Evolutionary conservation across 2,888 invertebrate species (phyloP), one percentile per base, ranked within the genome.

Genomic region (Palloptera scutellata): DNA sequence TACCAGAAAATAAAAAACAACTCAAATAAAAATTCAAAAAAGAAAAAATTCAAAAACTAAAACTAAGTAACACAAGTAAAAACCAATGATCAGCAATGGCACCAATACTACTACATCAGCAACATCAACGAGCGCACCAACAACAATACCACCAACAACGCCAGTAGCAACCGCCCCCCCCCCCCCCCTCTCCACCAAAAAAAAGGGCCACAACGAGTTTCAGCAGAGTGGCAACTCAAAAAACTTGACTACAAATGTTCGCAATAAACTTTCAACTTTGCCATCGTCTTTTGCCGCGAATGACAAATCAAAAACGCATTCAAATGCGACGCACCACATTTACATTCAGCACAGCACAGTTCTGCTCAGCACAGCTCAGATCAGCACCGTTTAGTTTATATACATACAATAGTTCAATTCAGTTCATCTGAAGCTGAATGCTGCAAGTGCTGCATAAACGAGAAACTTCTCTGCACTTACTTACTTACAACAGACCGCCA

Each of bases 261-360:
- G 45, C 65, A 65, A 48, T 19, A 66, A 66, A 61, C 40, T 64
- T 67, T 61, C 64, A 41, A 53, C 68, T 72, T 20, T 67, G 19
- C 57, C 55, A 57, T 62, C 62, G 61, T 43, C 71, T 63, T 30
- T 66, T 63, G 67, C 69, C 73, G 73, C 78, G 77, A 78, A 79
- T 78, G 78, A 79, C 80, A 78, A 78, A 78, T 78, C 78, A 78
- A 78, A 78, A 80, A 73, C 75, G 77, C 80, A 78, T 78, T 78
- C 80, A 80, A 79, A 79, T 78, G 78, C 78, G 73, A 78, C 74
- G 74, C 79, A 75, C 75, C 78, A 72, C 75, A 30, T 30, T 30
- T 30, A 30, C 30, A 30, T 30, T 30, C 30, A 30, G 30, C 30
- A 4, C 30, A 30, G 30, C 30, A 4, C 30, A 30, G 30, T 30